These are phyloP conservation scores for Rosalia funebris DNA, from an alignment of 2,888 invertebrate genomes.

Conservation along the genomic window DNA sequence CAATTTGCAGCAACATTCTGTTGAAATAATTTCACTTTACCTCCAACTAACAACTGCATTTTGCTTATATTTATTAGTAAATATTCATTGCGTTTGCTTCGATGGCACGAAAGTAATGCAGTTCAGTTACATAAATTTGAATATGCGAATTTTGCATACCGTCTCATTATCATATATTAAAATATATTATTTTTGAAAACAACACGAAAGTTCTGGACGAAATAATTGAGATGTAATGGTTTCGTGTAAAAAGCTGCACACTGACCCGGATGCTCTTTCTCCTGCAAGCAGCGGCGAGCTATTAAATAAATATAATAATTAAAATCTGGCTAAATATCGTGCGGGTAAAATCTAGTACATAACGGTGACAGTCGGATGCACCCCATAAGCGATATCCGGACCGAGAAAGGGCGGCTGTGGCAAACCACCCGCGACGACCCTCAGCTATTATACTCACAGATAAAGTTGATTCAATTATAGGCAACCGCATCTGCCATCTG, in stretches of 20 bases:
- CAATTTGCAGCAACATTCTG: too few species aligned
- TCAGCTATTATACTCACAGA: slow-evolving; percentile 63
- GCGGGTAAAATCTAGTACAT: slow-evolving; percentile 29
- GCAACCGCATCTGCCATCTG: slow-evolving; percentile 66
- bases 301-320: slow-evolving; percentile 32
- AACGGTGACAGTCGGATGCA: slow-evolving; percentile 42
- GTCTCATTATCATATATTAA: not conserved
- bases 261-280: too few species aligned
- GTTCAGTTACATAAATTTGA: not conserved
- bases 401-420: slow-evolving; percentile 38
- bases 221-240: not conserved
- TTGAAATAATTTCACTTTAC: too few species aligned
- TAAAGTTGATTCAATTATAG: slow-evolving; percentile 66
- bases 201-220: not conserved
- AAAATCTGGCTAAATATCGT: slow-evolving; percentile 31
- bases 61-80: too few species aligned
- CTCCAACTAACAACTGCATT: too few species aligned
- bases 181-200: not conserved
- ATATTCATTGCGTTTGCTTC: too few species aligned
- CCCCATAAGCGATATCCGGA: slow-evolving; percentile 41
- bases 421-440: slow-evolving; percentile 62
- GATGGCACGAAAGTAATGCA: too few species aligned
- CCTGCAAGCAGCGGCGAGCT: too few species aligned
- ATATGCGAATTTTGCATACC: not conserved
- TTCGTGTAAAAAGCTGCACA: too few species aligned